These are phyloP conservation scores for Caenorhabditis zanzibari DNA, from an alignment of 2,888 invertebrate species.

Conservation along the genomic window DNA sequence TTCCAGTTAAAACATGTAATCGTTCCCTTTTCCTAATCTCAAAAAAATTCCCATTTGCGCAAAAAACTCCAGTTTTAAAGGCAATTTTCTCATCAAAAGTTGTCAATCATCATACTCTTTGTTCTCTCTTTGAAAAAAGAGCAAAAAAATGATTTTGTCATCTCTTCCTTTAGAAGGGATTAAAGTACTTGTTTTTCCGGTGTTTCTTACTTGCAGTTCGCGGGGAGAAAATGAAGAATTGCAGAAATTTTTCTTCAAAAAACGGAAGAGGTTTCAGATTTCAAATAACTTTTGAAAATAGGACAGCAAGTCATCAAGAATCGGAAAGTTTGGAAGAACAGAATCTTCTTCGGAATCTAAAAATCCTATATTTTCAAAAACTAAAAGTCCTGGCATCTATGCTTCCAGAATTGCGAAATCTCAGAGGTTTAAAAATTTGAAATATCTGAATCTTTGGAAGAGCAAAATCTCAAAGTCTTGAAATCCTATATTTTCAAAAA, in stretches of 20 bases:
- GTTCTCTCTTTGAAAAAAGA: background rate
- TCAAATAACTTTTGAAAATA: background rate
- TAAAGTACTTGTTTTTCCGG: slow-evolving; percentile 14
- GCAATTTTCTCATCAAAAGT: slow-evolving; percentile 35
- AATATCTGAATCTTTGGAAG: no score
- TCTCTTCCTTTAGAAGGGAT: slow-evolving; percentile 3
- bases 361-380: no score
- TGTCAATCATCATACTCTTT: slow-evolving; percentile 36
- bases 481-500: no score
- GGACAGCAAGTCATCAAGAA: background rate
- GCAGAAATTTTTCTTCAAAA: background rate
- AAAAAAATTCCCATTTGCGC: background rate
- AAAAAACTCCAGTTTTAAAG: background rate
- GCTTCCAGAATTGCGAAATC: no score
- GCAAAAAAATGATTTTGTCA: slow-evolving; percentile 21
- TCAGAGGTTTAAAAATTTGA: no score
- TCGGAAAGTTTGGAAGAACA: no score
- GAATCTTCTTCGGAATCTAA: no score
- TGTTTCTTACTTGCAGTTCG: background rate
- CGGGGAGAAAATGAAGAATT: background rate
- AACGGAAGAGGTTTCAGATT: background rate
- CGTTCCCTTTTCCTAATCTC: background rate
- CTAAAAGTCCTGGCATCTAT: no score
- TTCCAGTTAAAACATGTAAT: background rate
- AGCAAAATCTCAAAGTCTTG: no score